phyloP scores from a whole-genome alignment of 2,113 vertebrate genomes.

The Chaenogobius annularis region DNA sequence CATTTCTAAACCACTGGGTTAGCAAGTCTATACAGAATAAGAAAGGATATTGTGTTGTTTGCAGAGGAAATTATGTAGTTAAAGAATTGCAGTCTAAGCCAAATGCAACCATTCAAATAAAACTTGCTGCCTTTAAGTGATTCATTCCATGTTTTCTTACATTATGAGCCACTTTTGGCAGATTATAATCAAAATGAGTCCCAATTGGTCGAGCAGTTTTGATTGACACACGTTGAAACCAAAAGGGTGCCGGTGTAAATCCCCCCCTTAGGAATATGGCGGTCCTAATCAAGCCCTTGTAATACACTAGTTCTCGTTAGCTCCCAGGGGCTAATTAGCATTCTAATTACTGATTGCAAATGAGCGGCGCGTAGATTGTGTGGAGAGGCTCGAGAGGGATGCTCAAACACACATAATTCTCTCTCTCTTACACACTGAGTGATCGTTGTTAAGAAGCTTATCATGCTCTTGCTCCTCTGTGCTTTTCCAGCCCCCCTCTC shows the following conservation, averaged over 20 bases:
- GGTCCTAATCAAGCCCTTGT: constrained; percentile 96
- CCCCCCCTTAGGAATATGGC: constrained; percentile 69
- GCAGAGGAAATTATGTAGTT: no score
- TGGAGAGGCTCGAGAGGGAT: constrained; percentile 58
- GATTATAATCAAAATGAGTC: constrained; percentile 5
- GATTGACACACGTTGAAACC: constrained; percentile 64
- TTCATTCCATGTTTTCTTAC: not conserved
- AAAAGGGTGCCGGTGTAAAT: constrained; percentile 64
- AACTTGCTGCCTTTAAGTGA: not conserved
- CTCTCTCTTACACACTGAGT: constrained; percentile 54
- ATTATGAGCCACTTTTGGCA: not conserved
- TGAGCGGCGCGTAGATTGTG: constrained; percentile 81
- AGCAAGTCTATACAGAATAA: no score
- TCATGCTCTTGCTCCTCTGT: constrained; percentile 71
- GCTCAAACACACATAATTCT: constrained; percentile 21
- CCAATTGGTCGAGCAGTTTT: constrained; percentile 43
- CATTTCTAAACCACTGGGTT: no score
- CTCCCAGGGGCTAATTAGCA: constrained; percentile 97
- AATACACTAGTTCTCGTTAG: constrained; percentile 99
- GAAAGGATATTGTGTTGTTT: not conserved
- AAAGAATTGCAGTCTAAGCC: no score
- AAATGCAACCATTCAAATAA: not conserved
- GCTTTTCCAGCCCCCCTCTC: constrained; percentile 68
- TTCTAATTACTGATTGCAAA: constrained; percentile 99
- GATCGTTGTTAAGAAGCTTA: constrained; percentile 76